phyloP scores from a whole-genome alignment of 2,888 invertebrate genomes.

The Dicranocentrus wangi region DNA sequence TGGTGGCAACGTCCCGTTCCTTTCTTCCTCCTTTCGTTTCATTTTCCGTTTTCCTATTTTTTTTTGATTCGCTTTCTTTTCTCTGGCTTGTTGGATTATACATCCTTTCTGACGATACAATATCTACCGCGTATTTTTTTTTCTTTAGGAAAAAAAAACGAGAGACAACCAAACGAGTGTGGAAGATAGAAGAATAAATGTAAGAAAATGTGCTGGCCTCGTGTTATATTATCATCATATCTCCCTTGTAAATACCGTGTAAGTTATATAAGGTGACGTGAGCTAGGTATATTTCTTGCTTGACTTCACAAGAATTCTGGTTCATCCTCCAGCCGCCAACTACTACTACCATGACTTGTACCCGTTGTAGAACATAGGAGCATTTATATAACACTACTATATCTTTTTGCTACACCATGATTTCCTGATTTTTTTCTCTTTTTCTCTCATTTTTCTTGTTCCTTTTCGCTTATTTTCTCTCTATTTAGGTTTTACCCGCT shows the following conservation, averaged over 20 bases:
- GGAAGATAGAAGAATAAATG: constrained; percentile 14
- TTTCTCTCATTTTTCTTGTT: constrained; percentile 21
- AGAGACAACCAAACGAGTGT: not conserved
- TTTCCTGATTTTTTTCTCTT: constrained; percentile 26
- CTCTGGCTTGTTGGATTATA: not conserved
- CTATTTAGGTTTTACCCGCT: constrained; percentile 15
- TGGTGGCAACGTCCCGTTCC: not conserved
- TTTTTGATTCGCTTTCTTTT: not conserved
- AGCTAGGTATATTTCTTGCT: constrained; percentile 40
- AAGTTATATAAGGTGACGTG: constrained; percentile 38
- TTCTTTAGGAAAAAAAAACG: not conserved
- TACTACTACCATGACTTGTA: constrained; percentile 13
- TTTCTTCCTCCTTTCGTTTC: constrained; percentile 16
- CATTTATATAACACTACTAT: constrained; percentile 8
- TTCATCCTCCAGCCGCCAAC: constrained; percentile 36
- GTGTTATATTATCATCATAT: constrained; percentile 35
- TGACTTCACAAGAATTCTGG: constrained; percentile 40
- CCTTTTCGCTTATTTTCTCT: constrained; percentile 23
- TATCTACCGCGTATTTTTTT: not conserved
- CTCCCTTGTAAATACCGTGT: constrained; percentile 21
- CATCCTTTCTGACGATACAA: constrained; percentile 17
- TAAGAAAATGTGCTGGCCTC: constrained; percentile 12
- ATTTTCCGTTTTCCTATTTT: constrained; percentile 11
- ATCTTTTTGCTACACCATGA: constrained; percentile 22
- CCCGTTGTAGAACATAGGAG: not conserved